Percentiles rank a stretch among this genome's conserved stretches.
phyloP scores from a whole-genome alignment of 2,888 invertebrate genomes.

The Diadegma fenestrale region DNA sequence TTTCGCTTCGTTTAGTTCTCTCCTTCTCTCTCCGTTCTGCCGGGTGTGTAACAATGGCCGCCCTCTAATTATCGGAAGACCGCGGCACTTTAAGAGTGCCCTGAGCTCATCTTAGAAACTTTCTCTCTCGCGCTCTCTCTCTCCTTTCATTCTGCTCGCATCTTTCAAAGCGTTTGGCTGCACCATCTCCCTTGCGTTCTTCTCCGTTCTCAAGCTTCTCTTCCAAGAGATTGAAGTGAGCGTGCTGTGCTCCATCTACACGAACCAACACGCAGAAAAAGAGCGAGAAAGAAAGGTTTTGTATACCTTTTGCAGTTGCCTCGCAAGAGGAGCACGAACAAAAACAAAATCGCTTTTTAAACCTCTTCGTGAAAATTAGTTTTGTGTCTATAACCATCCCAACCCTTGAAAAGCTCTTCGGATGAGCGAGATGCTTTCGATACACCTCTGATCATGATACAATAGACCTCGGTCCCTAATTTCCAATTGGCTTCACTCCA shows the following conservation, averaged over 20 bases:
- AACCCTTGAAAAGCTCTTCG: conserved; percentile 35
- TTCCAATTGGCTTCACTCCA: conserved; percentile 43
- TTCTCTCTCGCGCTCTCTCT: conserved; percentile 66
- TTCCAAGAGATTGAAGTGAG: conserved; percentile 44
- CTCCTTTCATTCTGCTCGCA: conserved; percentile 69
- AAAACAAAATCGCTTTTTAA: conserved; percentile 76
- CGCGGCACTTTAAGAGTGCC: conserved; percentile 83
- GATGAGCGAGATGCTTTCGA: conserved; percentile 16
- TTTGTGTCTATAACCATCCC: conserved; percentile 69
- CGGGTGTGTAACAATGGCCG: conserved; percentile 82
- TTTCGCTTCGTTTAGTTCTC: conserved; percentile 48
- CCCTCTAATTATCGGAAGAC: conserved; percentile 84
- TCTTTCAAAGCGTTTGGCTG: conserved; percentile 75
- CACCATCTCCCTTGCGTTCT: conserved; percentile 57
- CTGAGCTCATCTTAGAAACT: conserved; percentile 78
- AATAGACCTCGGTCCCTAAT: conserved; percentile 34
- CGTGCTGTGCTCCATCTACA: conserved; percentile 22
- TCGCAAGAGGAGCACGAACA: conserved; percentile 42
- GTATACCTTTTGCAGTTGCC: conserved; percentile 21
- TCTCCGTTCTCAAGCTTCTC: conserved; percentile 41
- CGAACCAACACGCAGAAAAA: neutral
- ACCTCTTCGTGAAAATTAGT: conserved; percentile 78
- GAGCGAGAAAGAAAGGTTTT: neutral
- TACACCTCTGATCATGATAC: conserved; percentile 11
- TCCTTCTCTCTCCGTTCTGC: conserved; percentile 68